Base-by-base conservation (phyloP, 2,113 vertebrate species). In the Pluvianellus socialis region DNA sequence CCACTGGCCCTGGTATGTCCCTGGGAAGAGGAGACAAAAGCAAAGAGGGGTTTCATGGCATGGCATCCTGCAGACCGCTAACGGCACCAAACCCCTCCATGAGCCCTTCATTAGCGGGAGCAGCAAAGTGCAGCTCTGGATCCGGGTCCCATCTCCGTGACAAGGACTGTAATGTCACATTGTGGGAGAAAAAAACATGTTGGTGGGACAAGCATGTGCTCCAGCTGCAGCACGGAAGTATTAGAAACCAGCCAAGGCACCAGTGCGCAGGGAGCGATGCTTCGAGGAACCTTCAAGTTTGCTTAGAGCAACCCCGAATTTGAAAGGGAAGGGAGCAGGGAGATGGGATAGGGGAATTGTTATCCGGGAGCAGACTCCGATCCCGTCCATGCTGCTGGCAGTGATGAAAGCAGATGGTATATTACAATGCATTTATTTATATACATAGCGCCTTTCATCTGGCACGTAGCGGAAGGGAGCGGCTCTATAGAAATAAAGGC, bases 1-100 rank as follows among this genome's bases (percentile, higher is more conserved):
- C 99, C 99, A 99, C 98, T 99, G 99, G 97, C 99, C 99, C 97
- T 99, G 99, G 98, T 99, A 99, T 8, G 99, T 99, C 66, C 99
- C 99, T 99, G 98, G 2, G 17, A 52, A 71, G 21, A 23, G 89
- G 87, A 77, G 92, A 72, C 79, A 82, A 79, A 86, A 95, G 66
- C 77, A 52, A 82, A 95, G 27, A 8, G 40, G 8, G 19, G 21
- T 42, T 52, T 92, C n/a, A 61, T n/a, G 63, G 63, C 30, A 16
- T 0, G 9, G 67, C 40, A 33, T 21, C 40, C 65, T 21, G 44
- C 1, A 8, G 50, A 42, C 10, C 1, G 0, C 15, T 26, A 12
- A 28, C 1, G 5, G 52, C 20, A 6, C 2, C 55, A 7, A 42
- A 12, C 32, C 13, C 9, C 9, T 38, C 28, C 0, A 4, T 3